Evolutionary conservation across 2,797 vertebrate genomes (phyloP), one percentile per base, ranked within the genome.

Genomic region (Alcedo atthis): DNA sequence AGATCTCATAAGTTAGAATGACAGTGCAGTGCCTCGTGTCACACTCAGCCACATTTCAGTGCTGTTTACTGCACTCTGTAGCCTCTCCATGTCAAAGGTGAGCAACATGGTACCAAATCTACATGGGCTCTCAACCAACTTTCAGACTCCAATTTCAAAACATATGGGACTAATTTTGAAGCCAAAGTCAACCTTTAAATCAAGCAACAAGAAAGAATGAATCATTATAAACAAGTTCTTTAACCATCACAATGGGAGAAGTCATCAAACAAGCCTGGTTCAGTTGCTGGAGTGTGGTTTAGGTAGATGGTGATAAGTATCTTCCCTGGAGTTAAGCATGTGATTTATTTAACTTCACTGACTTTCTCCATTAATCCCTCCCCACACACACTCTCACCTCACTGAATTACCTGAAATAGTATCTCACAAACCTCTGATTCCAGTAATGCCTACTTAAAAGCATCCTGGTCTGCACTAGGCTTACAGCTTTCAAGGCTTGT

Each of bases 161-260:
- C 98, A 98, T 97, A 90, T 94, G 96, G 97, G 96, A 97, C 92
- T 94, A 84, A 98, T 98, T 98, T 96, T 89, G 93, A 93, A 97
- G 96, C 96, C 96, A 93, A 97, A 97, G 91, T 78, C 86, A 90
- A 88, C 84, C 53, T 96, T 95, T 97, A 96, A 97, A 97, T 97
- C 97, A 91, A 90, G 81, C 5, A 8, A 93, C 97, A 91, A 91
- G 76, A 95, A 95, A 83, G 92, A 97, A 97, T 97, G 73, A 97
- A 95, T 96, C 92, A 94, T 94, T 94, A 97, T 94, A 96, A 96
- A 92, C 69, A 76, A 91, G 67, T 58, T 92, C 53, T 94, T 94
- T 97, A 94, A 96, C 96, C 95, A 96, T 97, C 96, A 97, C 97
- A 98, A 97, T 74, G 88, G 90, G 94, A 96, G 64, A 93, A 92